phyloP scores from a whole-genome alignment of 2,888 invertebrate genomes.

The Ophion ventricosus region DNA sequence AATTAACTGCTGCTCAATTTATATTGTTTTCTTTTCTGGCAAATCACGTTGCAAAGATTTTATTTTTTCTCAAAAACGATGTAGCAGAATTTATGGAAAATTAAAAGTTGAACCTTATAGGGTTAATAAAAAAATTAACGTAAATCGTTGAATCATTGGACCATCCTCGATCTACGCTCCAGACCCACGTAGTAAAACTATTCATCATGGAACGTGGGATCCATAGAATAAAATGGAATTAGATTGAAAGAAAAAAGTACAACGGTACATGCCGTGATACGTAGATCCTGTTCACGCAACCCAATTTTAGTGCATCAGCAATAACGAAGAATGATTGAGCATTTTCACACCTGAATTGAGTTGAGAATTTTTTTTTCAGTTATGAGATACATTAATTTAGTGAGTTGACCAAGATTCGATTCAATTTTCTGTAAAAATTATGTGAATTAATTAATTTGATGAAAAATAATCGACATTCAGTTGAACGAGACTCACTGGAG shows the following conservation, averaged over 20 bases:
- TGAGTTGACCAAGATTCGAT: slow-evolving; percentile 15
- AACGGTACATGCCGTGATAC: slow-evolving; percentile 4
- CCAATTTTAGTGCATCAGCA: slow-evolving; percentile 10
- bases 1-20: no score
- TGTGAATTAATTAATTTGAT: not conserved
- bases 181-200: not conserved
- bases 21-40: no score
- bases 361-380: slow-evolving; percentile 6
- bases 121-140: no score
- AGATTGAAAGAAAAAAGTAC: not conserved
- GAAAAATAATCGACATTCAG: not conserved
- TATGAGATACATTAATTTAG: not conserved
- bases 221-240: not conserved
- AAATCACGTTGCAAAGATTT: no score
- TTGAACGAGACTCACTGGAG: not conserved
- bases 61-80: no score
- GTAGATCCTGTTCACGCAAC: slow-evolving; percentile 7
- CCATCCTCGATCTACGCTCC: not conserved
- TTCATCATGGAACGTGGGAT: not conserved
- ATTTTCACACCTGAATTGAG: not conserved
- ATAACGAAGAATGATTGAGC: slow-evolving; percentile 18
- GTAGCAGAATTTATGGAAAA: no score
- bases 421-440: not conserved
- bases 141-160: no score
- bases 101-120: no score